Base-by-base conservation (phyloP, 2,888 invertebrate species). In the Osmoderma eremita region DNA sequence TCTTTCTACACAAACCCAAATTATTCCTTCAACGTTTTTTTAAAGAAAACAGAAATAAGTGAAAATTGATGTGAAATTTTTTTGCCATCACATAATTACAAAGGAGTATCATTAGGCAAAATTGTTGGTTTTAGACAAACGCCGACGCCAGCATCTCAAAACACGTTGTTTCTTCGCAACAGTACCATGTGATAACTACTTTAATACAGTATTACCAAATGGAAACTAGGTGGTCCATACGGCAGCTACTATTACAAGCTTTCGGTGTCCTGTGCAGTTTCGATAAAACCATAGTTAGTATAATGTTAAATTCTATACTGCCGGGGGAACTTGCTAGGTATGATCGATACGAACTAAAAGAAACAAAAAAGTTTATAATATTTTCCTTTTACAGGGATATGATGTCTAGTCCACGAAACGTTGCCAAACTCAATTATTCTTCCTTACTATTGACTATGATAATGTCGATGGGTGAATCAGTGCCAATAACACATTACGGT, bases 141-240 rank as follows among this genome's bases (percentile, higher is more conserved):
- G 97, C 97, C 0, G 96, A 97, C 83, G 90, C 93, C 62, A 92
- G 91, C 76, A 92, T 95, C 67, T 93, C 93, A 24, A 90, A 91
- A 75, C 91, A 93, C 78, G 92, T 95, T 66, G 86, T 97, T 77
- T 90, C 91, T 71, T 88, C 89, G 74, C 92, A 95, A 80, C 90
- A 92, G 68, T 97, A 94, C 79, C 90, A 90, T 68, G 92, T 91
- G 74, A 91, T 97, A 17, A 89, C 90, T 45, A 91, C 92, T 65
- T 84, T 98, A 67, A 93, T 95, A 64, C 92, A 94, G 77, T 97
- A 95, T 84, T 97, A 97, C 82, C 97, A 97, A 85, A 97, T 97
- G 97, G 97, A 97, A 82, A 89, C 92, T 0, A 85, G 94, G 70
- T 94, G 94, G 94, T 90, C 91, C 0, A 90, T 95, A 68, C 87